Base-by-base conservation (phyloP, 2,888 invertebrate species). In the Rhynchonema sp. region DNA sequence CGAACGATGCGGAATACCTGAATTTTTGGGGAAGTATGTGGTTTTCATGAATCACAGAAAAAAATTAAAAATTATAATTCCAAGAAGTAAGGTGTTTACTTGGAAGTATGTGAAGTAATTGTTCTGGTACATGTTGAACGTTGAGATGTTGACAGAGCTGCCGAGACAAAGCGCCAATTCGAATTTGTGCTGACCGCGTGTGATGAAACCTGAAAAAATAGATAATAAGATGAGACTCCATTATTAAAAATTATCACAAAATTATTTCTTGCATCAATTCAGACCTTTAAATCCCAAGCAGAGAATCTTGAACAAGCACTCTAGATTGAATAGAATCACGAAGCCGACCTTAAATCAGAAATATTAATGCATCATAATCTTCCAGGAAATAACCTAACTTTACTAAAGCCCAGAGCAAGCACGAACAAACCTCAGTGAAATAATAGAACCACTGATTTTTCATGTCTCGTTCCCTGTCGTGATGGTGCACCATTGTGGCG, bases 41-140 rank as follows among this genome's bases (percentile, higher is more conserved):
- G 9, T 6, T 38, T 38, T 38, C 17, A 13, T 6, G 9, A 13
- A 63, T 55, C 30, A 56, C 29, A 63, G 22, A 46, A 60, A 38
- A 20, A 1, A n/a, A 29, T 28, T 60, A 46, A 30, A 46, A 29
- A 63, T 55, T 9, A 22, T 55, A 9, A 28, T 22, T 2, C 6
- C 20, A 20, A 55, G 13, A 46, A n/a, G 23, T 62, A 52, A 53
- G 49, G 25, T 30, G 64, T 63, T 60, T 75, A 86, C 87, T 82
- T 94, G 92, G 75, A 96, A 96, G 75, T 90, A 96, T 1, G 96
- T 96, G 68, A 98, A 83, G 57, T 85, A 86, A 3, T 92, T 87
- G 72, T 90, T 81, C 76, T 94, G 94, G 64, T 89, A 84, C 17
- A 73, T 65, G 62, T 84, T 81, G n/a, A 29, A 28, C 20, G 90